Percentiles rank a stretch among this genome's conserved stretches.
These are phyloP conservation scores for Aegotheles bennettii DNA, from an alignment of 2,113 vertebrate species.

Conservation along the genomic window DNA sequence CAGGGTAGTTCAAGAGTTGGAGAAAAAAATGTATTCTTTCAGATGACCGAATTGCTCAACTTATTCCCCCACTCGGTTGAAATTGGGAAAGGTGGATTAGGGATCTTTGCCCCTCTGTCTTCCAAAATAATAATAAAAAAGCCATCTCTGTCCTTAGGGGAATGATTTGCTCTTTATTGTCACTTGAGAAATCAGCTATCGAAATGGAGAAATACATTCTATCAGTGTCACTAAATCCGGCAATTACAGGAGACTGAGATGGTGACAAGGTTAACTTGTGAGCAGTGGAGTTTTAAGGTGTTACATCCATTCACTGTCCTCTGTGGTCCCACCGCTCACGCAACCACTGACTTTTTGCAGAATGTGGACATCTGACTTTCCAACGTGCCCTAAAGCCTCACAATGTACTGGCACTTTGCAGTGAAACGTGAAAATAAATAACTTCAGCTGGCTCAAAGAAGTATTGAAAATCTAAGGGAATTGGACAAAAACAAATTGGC, in stretches of 20 bases:
- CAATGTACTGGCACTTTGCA: neutral
- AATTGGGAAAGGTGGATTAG: neutral
- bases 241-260: neutral
- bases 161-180: neutral
- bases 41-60: neutral
- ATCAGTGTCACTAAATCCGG: neutral
- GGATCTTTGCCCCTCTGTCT: neutral
- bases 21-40: neutral
- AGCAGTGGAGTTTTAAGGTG: neutral
- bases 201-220: neutral
- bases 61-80: neutral
- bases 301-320: neutral
- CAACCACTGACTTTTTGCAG: fast-evolving
- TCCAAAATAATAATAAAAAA: neutral
- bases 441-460: neutral
- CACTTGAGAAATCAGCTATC: neutral
- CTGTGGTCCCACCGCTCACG: neutral
- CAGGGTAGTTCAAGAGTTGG: neutral
- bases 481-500: neutral
- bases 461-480: slow-evolving; percentile 4
- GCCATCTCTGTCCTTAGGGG: neutral
- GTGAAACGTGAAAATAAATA: neutral
- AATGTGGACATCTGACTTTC: neutral
- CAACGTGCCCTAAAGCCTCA: neutral
- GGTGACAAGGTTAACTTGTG: neutral